Conservation (phyloP, 2,888 invertebrate genomes). For the Merodon equestris region DNA sequence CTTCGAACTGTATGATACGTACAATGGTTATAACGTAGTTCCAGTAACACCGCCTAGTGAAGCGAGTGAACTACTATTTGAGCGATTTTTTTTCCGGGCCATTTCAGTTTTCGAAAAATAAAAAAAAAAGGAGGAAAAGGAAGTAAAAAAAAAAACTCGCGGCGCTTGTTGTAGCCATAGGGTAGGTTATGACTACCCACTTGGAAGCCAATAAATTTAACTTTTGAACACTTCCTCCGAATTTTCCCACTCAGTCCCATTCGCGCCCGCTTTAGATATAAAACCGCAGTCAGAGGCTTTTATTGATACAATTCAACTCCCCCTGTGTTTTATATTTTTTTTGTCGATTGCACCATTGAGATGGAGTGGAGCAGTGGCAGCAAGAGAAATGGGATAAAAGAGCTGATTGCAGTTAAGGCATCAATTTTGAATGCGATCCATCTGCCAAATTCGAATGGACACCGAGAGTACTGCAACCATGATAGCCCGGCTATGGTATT, state of each 20-base stretch:
- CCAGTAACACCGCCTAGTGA: neutral
- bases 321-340: too few relatives aligned
- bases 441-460: slow-evolving; percentile 18
- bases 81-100: slow-evolving; percentile 35
- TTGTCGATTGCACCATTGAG: too few relatives aligned
- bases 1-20: too few relatives aligned
- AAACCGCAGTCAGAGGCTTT: slow-evolving; percentile 35
- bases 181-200: slow-evolving; percentile 38
- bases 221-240: slow-evolving; percentile 24
- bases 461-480: neutral
- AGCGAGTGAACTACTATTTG: slow-evolving; percentile 21
- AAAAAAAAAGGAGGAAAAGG: too few relatives aligned
- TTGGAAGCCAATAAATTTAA: slow-evolving; percentile 62
- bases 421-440: slow-evolving; percentile 50
- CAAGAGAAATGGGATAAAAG: neutral
- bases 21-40: too few relatives aligned
- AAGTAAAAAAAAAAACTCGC: too few relatives aligned
- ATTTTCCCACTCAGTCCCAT: too few relatives aligned
- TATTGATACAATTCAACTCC: neutral
- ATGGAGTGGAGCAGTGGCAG: too few relatives aligned
- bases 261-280: slow-evolving; percentile 15
- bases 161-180: too few relatives aligned
- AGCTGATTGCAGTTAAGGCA: slow-evolving; percentile 48
- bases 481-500: slow-evolving; percentile 25
- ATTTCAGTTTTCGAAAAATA: slow-evolving; percentile 41